Conservation (phyloP, 2,113 vertebrate species). For the Bagarius yarrelli region DNA sequence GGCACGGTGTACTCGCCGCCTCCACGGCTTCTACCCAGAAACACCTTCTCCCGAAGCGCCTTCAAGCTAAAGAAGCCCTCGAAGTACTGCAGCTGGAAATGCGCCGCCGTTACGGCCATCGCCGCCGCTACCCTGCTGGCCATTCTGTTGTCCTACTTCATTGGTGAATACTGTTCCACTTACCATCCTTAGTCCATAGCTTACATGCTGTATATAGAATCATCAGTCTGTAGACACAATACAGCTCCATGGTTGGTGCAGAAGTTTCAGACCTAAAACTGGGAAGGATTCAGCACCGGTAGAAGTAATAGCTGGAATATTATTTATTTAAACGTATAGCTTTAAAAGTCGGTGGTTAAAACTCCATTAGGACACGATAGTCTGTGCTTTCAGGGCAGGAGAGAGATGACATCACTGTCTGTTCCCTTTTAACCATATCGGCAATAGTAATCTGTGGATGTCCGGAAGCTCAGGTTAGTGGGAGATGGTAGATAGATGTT, state of each 20-base stretch:
- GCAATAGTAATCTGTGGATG: not conserved
- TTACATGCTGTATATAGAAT: not conserved
- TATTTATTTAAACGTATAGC: too few relatives aligned
- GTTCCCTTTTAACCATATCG: not conserved
- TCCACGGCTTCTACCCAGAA: conserved; percentile 92
- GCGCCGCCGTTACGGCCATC: conserved; percentile 92
- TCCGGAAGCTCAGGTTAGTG: not conserved
- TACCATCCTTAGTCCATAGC: not conserved
- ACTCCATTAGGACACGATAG: not conserved
- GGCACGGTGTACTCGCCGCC: conserved; percentile 97
- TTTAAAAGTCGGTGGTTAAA: not conserved
- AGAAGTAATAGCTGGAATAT: too few relatives aligned
- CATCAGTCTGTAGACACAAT: not conserved
- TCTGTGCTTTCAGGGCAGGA: not conserved
- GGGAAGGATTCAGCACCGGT: not conserved
- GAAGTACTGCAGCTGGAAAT: conserved; percentile 99
- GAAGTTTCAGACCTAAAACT: not conserved
- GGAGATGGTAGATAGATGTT: not conserved
- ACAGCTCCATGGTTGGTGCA: not conserved
- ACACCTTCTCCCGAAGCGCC: conserved; percentile 96
- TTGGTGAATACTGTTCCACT: conserved; percentile 76
- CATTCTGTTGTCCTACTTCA: conserved; percentile 94
- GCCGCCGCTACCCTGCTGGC: conserved; percentile 90
- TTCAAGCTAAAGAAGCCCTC: conserved; percentile 99
- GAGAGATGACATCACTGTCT: not conserved